Evolutionary conservation across 2,797 vertebrate species (phyloP).

Genomic region (Micrastur ruficollis): DNA sequence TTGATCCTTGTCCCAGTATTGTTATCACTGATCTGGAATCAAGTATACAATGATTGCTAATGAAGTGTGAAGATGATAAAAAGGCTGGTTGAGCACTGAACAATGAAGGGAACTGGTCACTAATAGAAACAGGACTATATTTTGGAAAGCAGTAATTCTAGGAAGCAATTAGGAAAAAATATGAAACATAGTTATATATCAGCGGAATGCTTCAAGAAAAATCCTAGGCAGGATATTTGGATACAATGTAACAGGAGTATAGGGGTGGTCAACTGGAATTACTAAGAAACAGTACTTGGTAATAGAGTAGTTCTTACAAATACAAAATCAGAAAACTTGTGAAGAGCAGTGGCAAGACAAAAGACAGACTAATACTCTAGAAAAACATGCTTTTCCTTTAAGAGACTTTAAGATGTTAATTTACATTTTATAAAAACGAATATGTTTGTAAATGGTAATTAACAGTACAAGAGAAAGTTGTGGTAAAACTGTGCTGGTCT

Average conservation of each 20-base stretch:
- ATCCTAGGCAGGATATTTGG: not conserved
- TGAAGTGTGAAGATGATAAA: not conserved
- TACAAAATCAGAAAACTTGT: not conserved
- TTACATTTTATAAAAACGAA: not conserved
- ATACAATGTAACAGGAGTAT: not conserved
- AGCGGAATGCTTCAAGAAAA: not conserved
- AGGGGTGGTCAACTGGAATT: not conserved
- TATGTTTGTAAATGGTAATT: not conserved
- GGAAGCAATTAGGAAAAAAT: not conserved
- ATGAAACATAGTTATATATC: not conserved
- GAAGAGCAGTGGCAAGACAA: not conserved
- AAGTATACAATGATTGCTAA: not conserved
- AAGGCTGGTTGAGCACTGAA: not conserved
- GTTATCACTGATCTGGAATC: not conserved
- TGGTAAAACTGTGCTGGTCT: not conserved
- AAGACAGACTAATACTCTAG: not conserved
- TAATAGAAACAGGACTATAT: not conserved
- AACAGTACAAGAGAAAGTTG: not conserved
- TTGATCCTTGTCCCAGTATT: not conserved
- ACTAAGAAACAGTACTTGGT: not conserved
- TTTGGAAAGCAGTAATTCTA: not conserved
- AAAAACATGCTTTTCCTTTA: not conserved
- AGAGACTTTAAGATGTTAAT: not conserved
- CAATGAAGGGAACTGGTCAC: not conserved
- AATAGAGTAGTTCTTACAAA: not conserved